Percentiles rank a stretch among this genome's conserved stretches.
phyloP scores from a whole-genome alignment of 2,888 invertebrate genomes.

The Melinaea marsaeus region DNA sequence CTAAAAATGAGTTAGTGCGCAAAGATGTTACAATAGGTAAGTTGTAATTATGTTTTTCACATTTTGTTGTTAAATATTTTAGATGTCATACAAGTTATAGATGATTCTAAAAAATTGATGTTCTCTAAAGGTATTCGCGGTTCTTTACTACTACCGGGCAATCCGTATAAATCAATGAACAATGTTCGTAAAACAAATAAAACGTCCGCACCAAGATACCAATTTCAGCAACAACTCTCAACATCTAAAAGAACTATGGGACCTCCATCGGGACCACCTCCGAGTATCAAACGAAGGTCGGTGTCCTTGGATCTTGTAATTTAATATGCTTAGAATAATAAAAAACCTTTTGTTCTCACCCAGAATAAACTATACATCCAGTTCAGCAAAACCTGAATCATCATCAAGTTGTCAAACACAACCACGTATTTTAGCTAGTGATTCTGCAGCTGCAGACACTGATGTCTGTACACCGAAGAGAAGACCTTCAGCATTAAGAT shows the following conservation, averaged over 20 bases:
- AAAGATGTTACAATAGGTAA: constrained; percentile 56
- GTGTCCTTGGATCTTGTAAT: constrained; percentile 5
- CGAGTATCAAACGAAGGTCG: constrained; percentile 59
- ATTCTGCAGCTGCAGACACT: constrained; percentile 54
- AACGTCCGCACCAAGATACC: constrained; percentile 58
- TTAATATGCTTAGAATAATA: no score
- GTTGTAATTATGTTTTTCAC: neutral
- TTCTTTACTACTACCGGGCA: constrained; percentile 40
- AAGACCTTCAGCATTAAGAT: constrained; percentile 59
- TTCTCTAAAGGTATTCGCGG: constrained; percentile 55
- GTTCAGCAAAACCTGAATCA: constrained; percentile 55
- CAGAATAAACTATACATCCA: constrained; percentile 45
- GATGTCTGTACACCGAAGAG: constrained; percentile 58
- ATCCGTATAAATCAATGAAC: constrained; percentile 38
- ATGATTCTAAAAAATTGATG: neutral
- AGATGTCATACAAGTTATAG: neutral
- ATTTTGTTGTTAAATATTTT: neutral
- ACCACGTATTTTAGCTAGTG: constrained; percentile 55
- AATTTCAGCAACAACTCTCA: constrained; percentile 46
- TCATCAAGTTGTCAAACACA: constrained; percentile 46
- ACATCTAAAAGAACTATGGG: constrained; percentile 56
- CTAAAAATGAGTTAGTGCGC: constrained; percentile 53
- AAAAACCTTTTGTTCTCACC: neutral
- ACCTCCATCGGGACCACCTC: constrained; percentile 55
- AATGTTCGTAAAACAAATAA: constrained; percentile 39